phyloP scores from a whole-genome alignment of 2,113 vertebrate genomes.

The Eulacestoma nigropectus region DNA sequence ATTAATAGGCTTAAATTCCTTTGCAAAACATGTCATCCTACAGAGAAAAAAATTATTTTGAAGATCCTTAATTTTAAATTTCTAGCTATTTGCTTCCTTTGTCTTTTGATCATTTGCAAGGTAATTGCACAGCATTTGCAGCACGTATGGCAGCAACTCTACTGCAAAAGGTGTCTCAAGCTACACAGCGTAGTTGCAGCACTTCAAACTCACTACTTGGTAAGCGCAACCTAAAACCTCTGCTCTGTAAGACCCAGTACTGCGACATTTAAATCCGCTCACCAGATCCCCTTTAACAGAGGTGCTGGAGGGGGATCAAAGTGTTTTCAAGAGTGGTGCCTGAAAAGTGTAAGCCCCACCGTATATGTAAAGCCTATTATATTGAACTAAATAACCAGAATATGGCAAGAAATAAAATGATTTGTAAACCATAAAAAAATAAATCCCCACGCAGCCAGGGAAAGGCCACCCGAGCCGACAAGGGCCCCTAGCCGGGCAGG shows the following conservation, averaged over 20 bases:
- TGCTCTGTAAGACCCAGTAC: background rate
- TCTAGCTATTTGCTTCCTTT: background rate
- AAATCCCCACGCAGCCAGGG: background rate
- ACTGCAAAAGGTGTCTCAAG: background rate
- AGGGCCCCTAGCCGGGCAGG: accelerated
- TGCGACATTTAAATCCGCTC: background rate
- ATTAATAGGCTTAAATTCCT: conserved; percentile 36
- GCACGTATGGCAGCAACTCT: accelerated
- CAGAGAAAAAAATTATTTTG: background rate
- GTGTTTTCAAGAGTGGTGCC: accelerated
- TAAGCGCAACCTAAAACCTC: background rate
- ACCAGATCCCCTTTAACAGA: accelerated
- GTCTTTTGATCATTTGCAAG: background rate
- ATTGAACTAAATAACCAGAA: background rate
- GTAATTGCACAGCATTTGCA: background rate
- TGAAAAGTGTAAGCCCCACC: accelerated
- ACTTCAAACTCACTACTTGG: background rate
- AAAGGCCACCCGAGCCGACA: accelerated
- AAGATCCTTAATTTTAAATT: background rate
- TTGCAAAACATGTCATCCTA: background rate
- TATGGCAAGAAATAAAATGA: background rate
- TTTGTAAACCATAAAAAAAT: accelerated
- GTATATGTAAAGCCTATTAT: no score
- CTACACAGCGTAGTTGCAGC: accelerated
- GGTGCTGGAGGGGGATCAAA: background rate